Evolutionary conservation across 2,888 invertebrate species (phyloP).

Genomic region (Clostera curtula): DNA sequence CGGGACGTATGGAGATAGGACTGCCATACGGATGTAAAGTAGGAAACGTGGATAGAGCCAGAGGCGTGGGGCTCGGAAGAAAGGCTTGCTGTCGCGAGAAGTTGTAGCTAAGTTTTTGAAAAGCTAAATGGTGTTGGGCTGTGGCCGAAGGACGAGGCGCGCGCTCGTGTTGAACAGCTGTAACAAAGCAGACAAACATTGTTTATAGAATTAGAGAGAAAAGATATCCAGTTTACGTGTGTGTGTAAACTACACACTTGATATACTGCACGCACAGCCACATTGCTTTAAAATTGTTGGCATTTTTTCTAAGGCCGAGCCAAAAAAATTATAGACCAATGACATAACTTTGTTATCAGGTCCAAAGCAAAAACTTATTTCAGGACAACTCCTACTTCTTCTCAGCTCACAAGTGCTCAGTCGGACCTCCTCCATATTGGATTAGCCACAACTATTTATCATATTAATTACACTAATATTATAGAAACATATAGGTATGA

Average conservation of each 20-base stretch:
- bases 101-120: constrained; percentile 64
- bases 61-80: constrained; percentile 33
- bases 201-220: constrained; percentile 3
- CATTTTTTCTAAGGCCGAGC: too few species aligned
- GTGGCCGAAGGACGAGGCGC: constrained; percentile 78
- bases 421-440: too few species aligned
- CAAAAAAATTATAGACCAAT: too few species aligned
- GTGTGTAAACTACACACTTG: constrained; percentile 4
- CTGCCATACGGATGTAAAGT: constrained; percentile 38
- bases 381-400: too few species aligned
- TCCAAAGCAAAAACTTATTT: too few species aligned
- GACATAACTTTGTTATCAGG: too few species aligned
- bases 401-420: too few species aligned
- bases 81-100: constrained; percentile 43
- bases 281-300: too few species aligned
- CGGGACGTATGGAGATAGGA: constrained; percentile 32
- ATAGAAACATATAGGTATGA: too few species aligned
- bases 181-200: constrained; percentile 5
- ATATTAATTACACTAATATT: too few species aligned
- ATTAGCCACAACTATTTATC: too few species aligned
- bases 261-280: too few species aligned
- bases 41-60: constrained; percentile 40
- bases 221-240: constrained; percentile 12
- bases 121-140: constrained; percentile 56
- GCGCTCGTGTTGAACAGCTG: constrained; percentile 94